Base-by-base conservation (phyloP, 2,113 vertebrate genomes). In the Cryptomyrus ogoouensis region DNA sequence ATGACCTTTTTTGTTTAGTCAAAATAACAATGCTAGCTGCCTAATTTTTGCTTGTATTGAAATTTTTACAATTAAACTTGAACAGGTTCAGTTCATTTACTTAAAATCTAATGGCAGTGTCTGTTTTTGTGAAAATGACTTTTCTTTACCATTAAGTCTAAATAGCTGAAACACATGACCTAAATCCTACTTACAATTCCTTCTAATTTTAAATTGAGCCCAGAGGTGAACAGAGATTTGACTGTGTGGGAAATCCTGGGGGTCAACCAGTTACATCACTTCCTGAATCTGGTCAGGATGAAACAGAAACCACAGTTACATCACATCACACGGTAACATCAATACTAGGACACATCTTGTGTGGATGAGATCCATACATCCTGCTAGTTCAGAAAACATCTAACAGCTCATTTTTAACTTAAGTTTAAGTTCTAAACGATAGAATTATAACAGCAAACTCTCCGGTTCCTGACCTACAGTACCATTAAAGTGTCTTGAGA, bases 151-250 rank as follows among this genome's bases (percentile, higher is more conserved):
- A 84, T 84, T 84, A 84, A 84, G 21, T 46, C 24, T 84, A 84
- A 84, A 84, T 47, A 84, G 44, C 39, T 84, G 7, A 84, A 47
- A 84, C 44, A 84, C 44, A 47, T 84, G 83, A 84, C 83, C 83
- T 84, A 84, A 84, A 46, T 84, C 83, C 83, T 47, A 84, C 44
- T 84, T 84, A 84, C 42, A 84, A 46, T 84, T 84, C 39, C 24
- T 84, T 44, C 44, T 84, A 84, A 84, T 84, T 84, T 47, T 84
- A 84, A 46, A 47, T 46, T 46, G 19, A 84, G 83, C 19, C 44
- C 83, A 84, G 44, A 84, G 83, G 8, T 46, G 83, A 84, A 84
- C 42, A 84, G 83, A 84, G 44, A 84, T 84, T 84, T 84, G 83
- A 84, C 83, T 84, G 83, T 46, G 83, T 46, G 21, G 83, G 83